Base-by-base conservation (phyloP, 2,888 invertebrate genomes). In the Tenodera sinensis region DNA sequence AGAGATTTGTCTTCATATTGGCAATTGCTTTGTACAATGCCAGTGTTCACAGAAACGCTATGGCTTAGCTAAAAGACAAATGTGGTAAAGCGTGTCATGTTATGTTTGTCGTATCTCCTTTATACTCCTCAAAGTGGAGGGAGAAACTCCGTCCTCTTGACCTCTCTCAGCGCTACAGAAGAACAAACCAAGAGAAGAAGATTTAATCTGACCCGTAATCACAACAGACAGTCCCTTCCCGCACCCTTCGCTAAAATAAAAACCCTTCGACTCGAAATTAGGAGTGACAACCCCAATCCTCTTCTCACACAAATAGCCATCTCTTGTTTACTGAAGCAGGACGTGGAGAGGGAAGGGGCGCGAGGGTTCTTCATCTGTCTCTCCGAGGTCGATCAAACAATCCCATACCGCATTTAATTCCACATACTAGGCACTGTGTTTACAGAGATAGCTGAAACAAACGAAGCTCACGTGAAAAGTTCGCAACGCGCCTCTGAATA, bases 341-440 rank as follows among this genome's bases (percentile, higher is more conserved):
- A 71, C 20, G 54, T 71, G 54, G 25, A 71, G 54, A 71, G 54
- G 54, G 54, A 20, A 25, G 54, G 20, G 54, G 54, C 3, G 54
- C 3, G 25, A 20, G 20, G 20, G 54, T 25, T 71, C 54, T 71
- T 71, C 54, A 71, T 71, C 54, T 20, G 54, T 71, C 54, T 71
- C 54, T 71, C 54, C 25, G 54, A 25, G 54, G 54, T 71, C 54
- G 85, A 85, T 85, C 85, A 54, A 85, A 85, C 85, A 85, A 85
- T 85, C 85, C 9, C 85, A 47, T 85, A 85, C 54, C 47, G 54
- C 85, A 85, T 85, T 85, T 85, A 85, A 85, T 85, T 85, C 85
- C 85, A 85, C 85, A 85, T 85, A 85, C 54, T 71, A 71, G 54
- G 54, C 54, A 25, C 54, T 71, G 54, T 71, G 54, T 71, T 71